Conservation (phyloP, 1,140 invertebrate species). For the Drosophila dunni region DNA sequence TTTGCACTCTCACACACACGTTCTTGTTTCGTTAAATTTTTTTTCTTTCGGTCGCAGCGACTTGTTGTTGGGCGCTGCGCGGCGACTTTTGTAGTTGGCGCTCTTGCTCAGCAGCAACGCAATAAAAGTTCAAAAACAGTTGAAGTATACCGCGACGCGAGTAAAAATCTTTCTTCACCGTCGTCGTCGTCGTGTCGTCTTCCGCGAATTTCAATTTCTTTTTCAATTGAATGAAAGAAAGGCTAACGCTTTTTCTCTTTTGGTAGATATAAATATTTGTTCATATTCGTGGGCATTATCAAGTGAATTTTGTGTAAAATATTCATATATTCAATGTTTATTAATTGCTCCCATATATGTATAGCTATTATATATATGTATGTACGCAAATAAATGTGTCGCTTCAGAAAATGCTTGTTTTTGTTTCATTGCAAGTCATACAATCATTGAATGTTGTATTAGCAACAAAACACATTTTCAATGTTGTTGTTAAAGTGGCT, state of each 20-base stretch:
- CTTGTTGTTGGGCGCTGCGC: slow-evolving; percentile 47
- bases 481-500: slow-evolving; percentile 36
- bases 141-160: slow-evolving; percentile 81
- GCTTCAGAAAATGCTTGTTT: slow-evolving; percentile 31
- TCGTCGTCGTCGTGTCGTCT: slow-evolving; percentile 70
- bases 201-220: slow-evolving; percentile 74
- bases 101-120: slow-evolving; percentile 73
- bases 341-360: slow-evolving; percentile 33
- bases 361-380: slow-evolving; percentile 20
- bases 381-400: slow-evolving; percentile 25
- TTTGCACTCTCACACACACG: slow-evolving; percentile 53
- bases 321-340: slow-evolving; percentile 34
- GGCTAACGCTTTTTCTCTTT: slow-evolving; percentile 44
- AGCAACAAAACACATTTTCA: slow-evolving; percentile 40
- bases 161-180: slow-evolving; percentile 80
- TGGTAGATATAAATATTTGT: slow-evolving; percentile 41
- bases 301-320: slow-evolving; percentile 19
- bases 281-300: slow-evolving; percentile 29
- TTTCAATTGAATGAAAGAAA: slow-evolving; percentile 57
- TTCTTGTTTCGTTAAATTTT: slow-evolving; percentile 46
- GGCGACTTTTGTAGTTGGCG: slow-evolving; percentile 69
- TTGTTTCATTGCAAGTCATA: slow-evolving; percentile 25
- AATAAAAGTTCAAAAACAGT: slow-evolving; percentile 83
- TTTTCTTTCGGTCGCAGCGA: slow-evolving; percentile 37
- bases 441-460: slow-evolving; percentile 19